Percentiles rank a stretch among this genome's conserved stretches.
Conservation (phyloP, 2,113 vertebrate species). For the Motacilla alba region DNA sequence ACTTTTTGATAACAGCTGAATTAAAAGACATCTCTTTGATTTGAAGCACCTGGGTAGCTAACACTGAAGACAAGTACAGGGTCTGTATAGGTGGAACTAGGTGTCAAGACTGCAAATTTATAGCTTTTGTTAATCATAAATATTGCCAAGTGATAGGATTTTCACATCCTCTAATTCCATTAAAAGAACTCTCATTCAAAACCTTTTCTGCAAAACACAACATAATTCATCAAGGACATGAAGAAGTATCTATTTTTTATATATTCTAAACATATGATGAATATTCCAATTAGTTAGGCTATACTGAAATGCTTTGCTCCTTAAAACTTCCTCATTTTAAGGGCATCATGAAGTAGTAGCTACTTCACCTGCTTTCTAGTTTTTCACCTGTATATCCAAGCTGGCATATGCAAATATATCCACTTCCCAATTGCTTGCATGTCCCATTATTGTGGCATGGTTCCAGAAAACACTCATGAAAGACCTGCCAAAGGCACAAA, state of each 20-base stretch:
- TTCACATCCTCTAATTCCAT: not conserved
- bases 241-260: not conserved
- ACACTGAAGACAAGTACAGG: not conserved
- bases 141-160: not conserved
- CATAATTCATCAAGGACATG: not conserved
- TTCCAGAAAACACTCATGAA: slow-evolving; percentile 95
- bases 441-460: slow-evolving; percentile 92
- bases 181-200: not conserved
- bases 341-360: not conserved
- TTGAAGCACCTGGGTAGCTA: not conserved
- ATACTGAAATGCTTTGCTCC: not conserved
- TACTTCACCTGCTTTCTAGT: slow-evolving; percentile 34
- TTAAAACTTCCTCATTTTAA: not conserved
- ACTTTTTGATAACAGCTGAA: not conserved
- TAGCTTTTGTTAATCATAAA: not conserved
- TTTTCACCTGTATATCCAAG: slow-evolving; percentile 76
- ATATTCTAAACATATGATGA: not conserved
- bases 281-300: not conserved
- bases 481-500: slow-evolving; percentile 77
- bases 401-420: slow-evolving; percentile 87
- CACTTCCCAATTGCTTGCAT: slow-evolving; percentile 90
- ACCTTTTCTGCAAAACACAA: not conserved
- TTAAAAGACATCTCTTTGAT: not conserved
- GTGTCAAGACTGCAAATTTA: not conserved
- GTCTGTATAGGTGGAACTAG: not conserved